phyloP scores from a whole-genome alignment of 2,797 vertebrate species.

The Ptychadena robeensis region DNA sequence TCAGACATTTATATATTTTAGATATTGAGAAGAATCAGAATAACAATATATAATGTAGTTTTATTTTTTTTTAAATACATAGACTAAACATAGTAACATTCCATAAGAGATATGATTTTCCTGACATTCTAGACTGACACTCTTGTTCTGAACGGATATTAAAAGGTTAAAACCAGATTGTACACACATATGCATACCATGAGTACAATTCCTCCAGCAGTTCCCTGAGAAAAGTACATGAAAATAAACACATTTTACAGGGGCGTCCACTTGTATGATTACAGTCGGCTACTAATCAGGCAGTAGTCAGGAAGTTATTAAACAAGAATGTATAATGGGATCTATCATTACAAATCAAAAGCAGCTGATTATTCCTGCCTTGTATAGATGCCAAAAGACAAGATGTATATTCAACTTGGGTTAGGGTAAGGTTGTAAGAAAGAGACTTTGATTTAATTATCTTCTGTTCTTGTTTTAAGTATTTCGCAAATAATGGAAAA shows the following conservation, averaged over 20 bases:
- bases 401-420: background rate
- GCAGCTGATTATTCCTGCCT: background rate
- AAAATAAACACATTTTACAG: slow-evolving; percentile 34
- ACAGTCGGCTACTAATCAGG: slow-evolving; percentile 35
- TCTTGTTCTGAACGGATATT: background rate
- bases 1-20: no score
- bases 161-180: background rate
- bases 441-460: no score
- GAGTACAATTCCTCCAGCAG: background rate
- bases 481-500: no score
- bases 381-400: background rate
- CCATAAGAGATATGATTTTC: background rate
- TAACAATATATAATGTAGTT: no score
- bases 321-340: slow-evolving; percentile 29
- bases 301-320: slow-evolving; percentile 42
- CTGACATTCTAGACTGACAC: background rate
- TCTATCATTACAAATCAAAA: slow-evolving; percentile 26
- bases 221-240: slow-evolving; percentile 25
- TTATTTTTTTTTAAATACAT: no score
- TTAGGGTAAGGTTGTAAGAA: background rate
- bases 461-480: no score
- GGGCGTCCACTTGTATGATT: slow-evolving; percentile 2
- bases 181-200: background rate
- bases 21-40: no score
- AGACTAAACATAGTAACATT: background rate